phyloP scores from a whole-genome alignment of 1,140 invertebrate species.

The Drosophila nigrodunni region DNA sequence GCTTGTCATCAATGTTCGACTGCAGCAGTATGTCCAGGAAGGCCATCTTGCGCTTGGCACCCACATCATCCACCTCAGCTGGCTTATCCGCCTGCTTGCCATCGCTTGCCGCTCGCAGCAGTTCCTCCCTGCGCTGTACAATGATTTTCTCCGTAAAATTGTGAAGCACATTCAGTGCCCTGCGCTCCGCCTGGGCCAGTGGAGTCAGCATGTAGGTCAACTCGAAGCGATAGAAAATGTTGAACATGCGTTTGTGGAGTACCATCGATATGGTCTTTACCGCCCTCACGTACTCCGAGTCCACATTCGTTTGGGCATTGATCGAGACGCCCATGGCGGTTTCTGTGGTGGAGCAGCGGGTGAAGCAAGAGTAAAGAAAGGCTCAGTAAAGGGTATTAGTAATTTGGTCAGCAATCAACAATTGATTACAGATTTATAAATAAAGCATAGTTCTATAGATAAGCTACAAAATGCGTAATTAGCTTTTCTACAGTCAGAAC shows the following conservation, averaged over 20 bases:
- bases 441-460: neutral
- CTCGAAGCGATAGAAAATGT: conserved; percentile 86
- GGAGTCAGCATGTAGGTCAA: conserved; percentile 86
- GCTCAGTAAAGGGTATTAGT: neutral
- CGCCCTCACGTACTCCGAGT: conserved; percentile 90
- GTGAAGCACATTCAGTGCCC: conserved; percentile 88
- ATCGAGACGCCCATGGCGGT: conserved; percentile 93
- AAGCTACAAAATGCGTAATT: neutral
- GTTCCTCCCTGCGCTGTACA: conserved; percentile 79
- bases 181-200: conserved; percentile 86
- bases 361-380: neutral
- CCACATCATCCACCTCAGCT: conserved; percentile 62
- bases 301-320: conserved; percentile 89
- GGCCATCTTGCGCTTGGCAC: conserved; percentile 84
- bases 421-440: conserved; percentile 2
- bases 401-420: neutral
- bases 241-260: conserved; percentile 84
- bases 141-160: conserved; percentile 88
- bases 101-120: conserved; percentile 63
- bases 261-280: conserved; percentile 86
- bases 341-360: conserved; percentile 86
- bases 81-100: neutral
- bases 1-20: conserved; percentile 85
- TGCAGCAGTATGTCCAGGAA: conserved; percentile 91
- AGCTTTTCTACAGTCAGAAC: neutral